These are phyloP conservation scores for Sterrhoptilus dennistouni DNA, from an alignment of 2,113 vertebrate genomes.

Conservation along the genomic window DNA sequence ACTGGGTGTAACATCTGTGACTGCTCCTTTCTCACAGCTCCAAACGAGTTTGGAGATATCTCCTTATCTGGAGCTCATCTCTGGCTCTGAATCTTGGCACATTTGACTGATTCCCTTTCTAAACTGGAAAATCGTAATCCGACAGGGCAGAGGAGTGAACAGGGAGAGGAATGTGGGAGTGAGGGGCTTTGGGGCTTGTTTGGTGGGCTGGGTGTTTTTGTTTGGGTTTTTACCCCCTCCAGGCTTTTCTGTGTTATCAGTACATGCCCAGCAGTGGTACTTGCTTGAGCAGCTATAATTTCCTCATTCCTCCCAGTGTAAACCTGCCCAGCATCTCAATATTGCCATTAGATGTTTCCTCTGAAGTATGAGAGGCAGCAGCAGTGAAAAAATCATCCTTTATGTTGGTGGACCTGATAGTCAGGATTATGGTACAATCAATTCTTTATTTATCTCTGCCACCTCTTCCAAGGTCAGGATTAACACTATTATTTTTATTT, in stretches of 20 bases:
- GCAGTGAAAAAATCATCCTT: not conserved
- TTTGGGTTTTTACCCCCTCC: accelerated
- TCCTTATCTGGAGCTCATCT: not conserved
- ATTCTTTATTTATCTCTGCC: not conserved
- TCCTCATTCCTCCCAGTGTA: not conserved
- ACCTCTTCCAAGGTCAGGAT: not conserved
- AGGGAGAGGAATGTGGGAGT: not conserved
- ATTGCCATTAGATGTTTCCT: not conserved
- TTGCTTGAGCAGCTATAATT: not conserved
- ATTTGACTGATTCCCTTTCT: not conserved
- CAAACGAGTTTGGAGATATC: not conserved
- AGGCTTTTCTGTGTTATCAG: not conserved
- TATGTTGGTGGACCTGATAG: not conserved
- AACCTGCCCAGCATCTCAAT: not conserved
- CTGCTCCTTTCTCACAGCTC: not conserved
- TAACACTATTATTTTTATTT: not conserved
- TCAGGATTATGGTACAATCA: not conserved
- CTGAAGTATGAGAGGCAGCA: not conserved
- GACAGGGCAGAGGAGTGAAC: not conserved
- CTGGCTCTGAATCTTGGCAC: not conserved
- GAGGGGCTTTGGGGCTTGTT: not conserved
- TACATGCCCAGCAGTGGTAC: not conserved
- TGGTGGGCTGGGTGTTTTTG: no score
- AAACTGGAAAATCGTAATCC: not conserved
- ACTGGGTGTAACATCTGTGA: not conserved